phyloP scores from a whole-genome alignment of 2,888 invertebrate species.

The Biston betularia region DNA sequence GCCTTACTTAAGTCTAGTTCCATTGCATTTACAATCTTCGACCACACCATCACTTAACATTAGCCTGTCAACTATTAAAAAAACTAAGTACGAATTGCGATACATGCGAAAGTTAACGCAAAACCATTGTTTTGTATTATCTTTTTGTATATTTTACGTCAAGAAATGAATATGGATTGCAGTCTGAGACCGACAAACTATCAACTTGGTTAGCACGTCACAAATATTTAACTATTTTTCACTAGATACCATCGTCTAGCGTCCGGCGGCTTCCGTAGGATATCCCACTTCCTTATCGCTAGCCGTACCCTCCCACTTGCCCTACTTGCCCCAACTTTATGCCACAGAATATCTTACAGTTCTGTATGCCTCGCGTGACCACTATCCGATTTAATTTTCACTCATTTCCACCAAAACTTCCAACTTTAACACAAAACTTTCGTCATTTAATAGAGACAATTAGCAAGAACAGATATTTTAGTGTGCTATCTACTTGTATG shows the following conservation, averaged over 20 bases:
- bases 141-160: too few species aligned
- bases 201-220: neutral
- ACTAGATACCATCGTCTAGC: conserved; percentile 63
- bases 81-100: neutral
- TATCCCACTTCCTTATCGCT: conserved; percentile 73
- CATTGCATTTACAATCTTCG: too few species aligned
- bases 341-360: too few species aligned
- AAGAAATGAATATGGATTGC: too few species aligned
- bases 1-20: too few species aligned
- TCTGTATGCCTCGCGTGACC: conserved; percentile 64
- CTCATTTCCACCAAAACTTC: conserved; percentile 65
- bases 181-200: neutral
- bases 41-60: too few species aligned
- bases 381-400: conserved; percentile 65
- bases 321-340: conserved; percentile 38
- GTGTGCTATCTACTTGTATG: conserved; percentile 27
- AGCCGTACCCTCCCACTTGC: conserved; percentile 47
- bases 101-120: neutral
- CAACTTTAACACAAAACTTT: conserved; percentile 62
- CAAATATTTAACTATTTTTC: conserved; percentile 56
- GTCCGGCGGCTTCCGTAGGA: conserved; percentile 69
- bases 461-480: conserved; percentile 53
- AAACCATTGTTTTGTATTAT: too few species aligned
- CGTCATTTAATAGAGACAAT: conserved; percentile 69
- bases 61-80: too few species aligned